Percentiles rank a stretch among this genome's conserved stretches.
phyloP scores from a whole-genome alignment of 2,888 invertebrate species.

The Sinotaia quadrata region DNA sequence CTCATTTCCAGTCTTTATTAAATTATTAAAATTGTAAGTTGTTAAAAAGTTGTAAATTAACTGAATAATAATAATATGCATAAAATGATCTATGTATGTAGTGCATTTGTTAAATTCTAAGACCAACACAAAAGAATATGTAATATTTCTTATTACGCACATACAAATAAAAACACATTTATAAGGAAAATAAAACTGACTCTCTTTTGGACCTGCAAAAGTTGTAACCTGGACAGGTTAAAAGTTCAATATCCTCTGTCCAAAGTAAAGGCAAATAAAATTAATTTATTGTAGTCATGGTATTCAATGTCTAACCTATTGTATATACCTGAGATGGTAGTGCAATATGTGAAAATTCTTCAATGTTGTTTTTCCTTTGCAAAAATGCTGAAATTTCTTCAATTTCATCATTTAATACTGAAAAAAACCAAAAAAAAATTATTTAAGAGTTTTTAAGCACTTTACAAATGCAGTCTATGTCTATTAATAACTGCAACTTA shows the following conservation, averaged over 20 bases:
- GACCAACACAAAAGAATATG: no score
- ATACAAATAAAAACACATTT: no score
- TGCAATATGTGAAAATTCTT: slow-evolving; percentile 67
- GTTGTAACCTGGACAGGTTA: no score
- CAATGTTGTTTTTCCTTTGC: slow-evolving; percentile 65
- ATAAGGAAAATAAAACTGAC: no score
- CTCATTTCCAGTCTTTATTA: neutral
- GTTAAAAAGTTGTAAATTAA: neutral
- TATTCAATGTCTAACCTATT: neutral
- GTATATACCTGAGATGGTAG: slow-evolving; percentile 60
- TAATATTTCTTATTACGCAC: no score
- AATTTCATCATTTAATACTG: slow-evolving; percentile 72
- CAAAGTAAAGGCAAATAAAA: neutral
- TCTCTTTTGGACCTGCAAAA: no score
- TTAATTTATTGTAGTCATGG: neutral
- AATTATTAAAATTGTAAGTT: neutral
- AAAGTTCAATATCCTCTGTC: no score
- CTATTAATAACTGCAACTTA: no score
- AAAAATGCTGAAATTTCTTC: slow-evolving; percentile 72
- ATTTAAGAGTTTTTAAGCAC: no score
- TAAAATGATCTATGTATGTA: no score
- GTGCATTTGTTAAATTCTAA: no score
- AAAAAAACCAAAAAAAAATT: slow-evolving; percentile 36
- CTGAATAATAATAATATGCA: neutral
- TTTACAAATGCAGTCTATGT: no score